Percentiles rank a stretch among this genome's conserved stretches.
Evolutionary conservation across 2,113 vertebrate species (phyloP).

Genomic region (Opisthocomus hoazin): DNA sequence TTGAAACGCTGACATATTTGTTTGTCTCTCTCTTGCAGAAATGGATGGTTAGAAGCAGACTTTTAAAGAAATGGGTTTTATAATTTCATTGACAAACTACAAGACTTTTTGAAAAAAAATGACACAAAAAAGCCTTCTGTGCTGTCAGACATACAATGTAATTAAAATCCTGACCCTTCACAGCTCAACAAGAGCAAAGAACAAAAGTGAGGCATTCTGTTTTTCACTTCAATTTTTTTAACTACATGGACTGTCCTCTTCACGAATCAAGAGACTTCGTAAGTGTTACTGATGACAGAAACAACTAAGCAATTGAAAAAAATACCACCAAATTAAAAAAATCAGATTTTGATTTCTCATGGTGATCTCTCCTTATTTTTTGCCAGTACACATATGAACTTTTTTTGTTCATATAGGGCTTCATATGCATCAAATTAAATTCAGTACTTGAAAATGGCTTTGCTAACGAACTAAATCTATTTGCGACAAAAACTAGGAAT

Average conservation of each 20-base stretch:
- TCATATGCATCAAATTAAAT: not conserved
- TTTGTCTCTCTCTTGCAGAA: not conserved
- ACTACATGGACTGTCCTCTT: not conserved
- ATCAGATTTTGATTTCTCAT: not conserved
- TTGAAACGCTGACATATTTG: slow-evolving; percentile 2
- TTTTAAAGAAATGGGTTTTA: not conserved
- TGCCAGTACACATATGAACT: not conserved
- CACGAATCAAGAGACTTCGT: not conserved
- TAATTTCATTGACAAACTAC: not conserved
- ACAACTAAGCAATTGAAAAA: not conserved
- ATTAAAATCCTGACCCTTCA: not conserved
- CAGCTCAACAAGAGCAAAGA: not conserved
- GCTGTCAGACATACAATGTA: not conserved
- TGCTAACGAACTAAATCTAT: not conserved
- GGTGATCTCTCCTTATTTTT: not conserved
- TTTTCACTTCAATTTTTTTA: not conserved
- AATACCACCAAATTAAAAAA: not conserved
- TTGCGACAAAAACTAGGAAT: not conserved
- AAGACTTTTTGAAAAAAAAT: not conserved
- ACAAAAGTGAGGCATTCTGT: not conserved
- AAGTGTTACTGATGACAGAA: not conserved
- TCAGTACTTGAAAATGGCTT: not conserved
- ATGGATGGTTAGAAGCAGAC: not conserved
- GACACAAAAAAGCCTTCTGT: not conserved
- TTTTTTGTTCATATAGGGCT: not conserved